Base-by-base conservation (phyloP, 2,888 invertebrate genomes). In the Pegoplata infirma region DNA sequence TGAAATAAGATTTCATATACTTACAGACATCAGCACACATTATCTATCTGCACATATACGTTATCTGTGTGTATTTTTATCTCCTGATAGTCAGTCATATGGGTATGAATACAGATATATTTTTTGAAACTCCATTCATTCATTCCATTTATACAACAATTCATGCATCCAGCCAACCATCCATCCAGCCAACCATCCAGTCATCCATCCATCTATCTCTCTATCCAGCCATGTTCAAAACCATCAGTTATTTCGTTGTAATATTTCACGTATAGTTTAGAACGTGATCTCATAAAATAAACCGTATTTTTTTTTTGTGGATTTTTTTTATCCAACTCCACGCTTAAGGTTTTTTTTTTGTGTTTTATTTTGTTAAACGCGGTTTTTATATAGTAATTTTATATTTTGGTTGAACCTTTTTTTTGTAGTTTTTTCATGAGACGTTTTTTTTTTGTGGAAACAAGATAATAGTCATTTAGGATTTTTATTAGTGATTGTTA, bases 241-340 rank as follows among this genome's bases (percentile, higher is more conserved):
- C 72, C 78, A 78, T 78, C 69, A 78, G 55, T 76, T 79, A 61
- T 71, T 68, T 76, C 82, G 83, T 80, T 83, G 81, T 82, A 80
- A 83, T 85, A 84, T 83, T 86, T 86, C 87, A 87, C 86, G 87
- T 86, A 84, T 83, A 83, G 80, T 78, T 84, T 84, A 86, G 86
- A 87, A 86, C 87, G 86, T 87, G 86, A 86, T 87, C 86, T 83
- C 86, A 85, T 85, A 83, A 85, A 85, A 78, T 81, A 81, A 80
- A 72, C 58, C 61, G 64, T 64, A n/a, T n/a, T n/a, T 67, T 78
- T 76, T 78, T 69, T 67, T 23, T 73, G 40, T 12, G 8, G 16
- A 14, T 58, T 56, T 47, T n/a, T 53, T 46, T 10, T n/a, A 67
- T 51, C 32, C 21, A 44, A n/a, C n/a, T n/a, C n/a, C n/a, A n/a